Evolutionary conservation across 2,113 vertebrate species (phyloP).

Genomic region (Notothenia coriiceps): DNA sequence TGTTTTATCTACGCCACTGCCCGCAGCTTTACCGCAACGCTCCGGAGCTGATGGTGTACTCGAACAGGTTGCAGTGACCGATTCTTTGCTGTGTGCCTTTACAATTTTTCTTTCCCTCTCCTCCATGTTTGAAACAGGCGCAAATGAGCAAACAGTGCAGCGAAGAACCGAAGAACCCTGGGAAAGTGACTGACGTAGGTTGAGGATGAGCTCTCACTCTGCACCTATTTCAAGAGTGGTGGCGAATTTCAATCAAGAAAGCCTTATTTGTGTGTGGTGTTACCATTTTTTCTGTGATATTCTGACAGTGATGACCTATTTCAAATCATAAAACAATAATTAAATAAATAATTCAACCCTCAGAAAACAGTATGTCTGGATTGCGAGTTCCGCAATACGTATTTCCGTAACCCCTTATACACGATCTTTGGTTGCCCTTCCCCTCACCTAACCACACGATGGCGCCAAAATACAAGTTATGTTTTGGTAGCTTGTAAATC

Average conservation of each 20-base stretch:
- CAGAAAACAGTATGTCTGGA: background rate
- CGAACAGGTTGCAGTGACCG: background rate
- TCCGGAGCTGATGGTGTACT: background rate
- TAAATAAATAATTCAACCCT: accelerated
- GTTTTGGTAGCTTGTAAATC: background rate
- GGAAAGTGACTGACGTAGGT: slow-evolving; percentile 37
- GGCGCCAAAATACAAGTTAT: slow-evolving; percentile 11
- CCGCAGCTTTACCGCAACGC: background rate
- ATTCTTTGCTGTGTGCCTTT: slow-evolving; percentile 21
- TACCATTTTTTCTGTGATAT: background rate
- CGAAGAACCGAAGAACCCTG: slow-evolving; percentile 58
- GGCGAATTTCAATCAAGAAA: accelerated
- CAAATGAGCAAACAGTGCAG: slow-evolving; percentile 40
- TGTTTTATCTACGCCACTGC: slow-evolving; percentile 54
- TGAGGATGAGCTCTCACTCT: too few species aligned
- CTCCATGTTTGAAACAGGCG: slow-evolving; percentile 88
- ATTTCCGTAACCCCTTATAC: background rate
- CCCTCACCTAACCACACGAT: slow-evolving; percentile 7
- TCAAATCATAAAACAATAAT: background rate
- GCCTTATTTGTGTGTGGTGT: background rate
- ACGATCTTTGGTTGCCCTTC: slow-evolving; percentile 33
- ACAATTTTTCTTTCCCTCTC: slow-evolving; percentile 67
- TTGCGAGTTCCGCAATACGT: background rate
- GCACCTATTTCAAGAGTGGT: background rate
- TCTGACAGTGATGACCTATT: accelerated